A percentile compares a stretch with the other conserved stretches of the same genome.
These are phyloP conservation scores for Artemia sp. DNA, from an alignment of 2,888 invertebrate species.

Conservation along the genomic window DNA sequence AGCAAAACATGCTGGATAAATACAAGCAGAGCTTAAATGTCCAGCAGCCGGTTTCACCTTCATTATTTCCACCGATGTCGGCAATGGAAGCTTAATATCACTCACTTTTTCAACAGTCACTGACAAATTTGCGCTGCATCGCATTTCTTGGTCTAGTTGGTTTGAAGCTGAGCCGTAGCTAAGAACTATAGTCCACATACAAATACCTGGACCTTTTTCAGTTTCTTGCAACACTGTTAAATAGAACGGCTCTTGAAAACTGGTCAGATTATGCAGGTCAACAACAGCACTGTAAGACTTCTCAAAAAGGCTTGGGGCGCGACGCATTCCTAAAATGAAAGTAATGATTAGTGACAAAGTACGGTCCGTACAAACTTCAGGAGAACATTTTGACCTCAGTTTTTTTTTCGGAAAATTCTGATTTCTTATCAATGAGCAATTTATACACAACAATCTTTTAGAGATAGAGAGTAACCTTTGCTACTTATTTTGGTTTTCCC, in stretches of 20 bases:
- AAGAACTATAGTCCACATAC: conserved; percentile 89
- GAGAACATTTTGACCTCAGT: too few relatives aligned
- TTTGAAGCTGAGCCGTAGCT: conserved; percentile 47
- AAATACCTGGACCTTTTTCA: conserved; percentile 61
- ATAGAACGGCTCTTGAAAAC: conserved; percentile 86
- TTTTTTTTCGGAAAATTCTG: too few relatives aligned
- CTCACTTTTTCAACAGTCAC: neutral
- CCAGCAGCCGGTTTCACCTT: conserved; percentile 91
- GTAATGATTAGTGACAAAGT: neutral
- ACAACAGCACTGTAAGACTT: conserved; percentile 67
- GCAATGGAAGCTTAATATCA: conserved; percentile 42
- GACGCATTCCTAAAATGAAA: neutral
- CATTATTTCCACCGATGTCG: conserved; percentile 75
- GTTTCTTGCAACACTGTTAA: conserved; percentile 81
- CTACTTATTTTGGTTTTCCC: too few relatives aligned
- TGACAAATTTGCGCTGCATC: neutral
- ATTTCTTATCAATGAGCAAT: too few relatives aligned
- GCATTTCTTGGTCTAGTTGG: conserved; percentile 21
- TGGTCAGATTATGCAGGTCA: conserved; percentile 62
- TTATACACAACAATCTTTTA: too few relatives aligned
- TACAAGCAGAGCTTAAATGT: conserved; percentile 76
- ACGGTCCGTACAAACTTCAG: too few relatives aligned
- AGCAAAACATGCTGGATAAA: conserved; percentile 96
- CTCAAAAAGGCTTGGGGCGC: conserved; percentile 39
- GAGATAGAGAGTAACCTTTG: too few relatives aligned